These are phyloP conservation scores for Leptogaster cylindrica DNA, from an alignment of 2,888 invertebrate genomes.

Conservation along the genomic window DNA sequence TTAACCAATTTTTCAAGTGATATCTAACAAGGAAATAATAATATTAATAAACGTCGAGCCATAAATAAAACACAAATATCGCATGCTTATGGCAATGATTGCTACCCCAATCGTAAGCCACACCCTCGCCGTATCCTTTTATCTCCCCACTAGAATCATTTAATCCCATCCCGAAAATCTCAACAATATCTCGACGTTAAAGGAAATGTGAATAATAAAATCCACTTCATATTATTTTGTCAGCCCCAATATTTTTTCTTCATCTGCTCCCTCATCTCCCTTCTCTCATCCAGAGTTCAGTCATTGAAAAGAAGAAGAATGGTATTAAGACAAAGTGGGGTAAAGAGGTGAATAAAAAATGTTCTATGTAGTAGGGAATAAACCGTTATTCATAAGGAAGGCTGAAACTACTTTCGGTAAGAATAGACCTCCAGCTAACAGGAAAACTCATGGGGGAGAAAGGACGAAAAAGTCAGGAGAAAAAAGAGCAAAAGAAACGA, in stretches of 20 bases:
- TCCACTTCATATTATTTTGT: slow-evolving; percentile 20
- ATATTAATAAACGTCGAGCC: slow-evolving; percentile 34
- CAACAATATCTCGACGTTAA: slow-evolving; percentile 38
- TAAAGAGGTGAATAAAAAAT: not conserved
- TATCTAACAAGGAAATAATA: slow-evolving; percentile 37
- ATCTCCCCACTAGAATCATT: slow-evolving; percentile 9
- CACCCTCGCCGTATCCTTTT: not conserved
- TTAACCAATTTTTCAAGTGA: slow-evolving; percentile 31
- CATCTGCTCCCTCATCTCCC: not conserved
- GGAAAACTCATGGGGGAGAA: too few species aligned
- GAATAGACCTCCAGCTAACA: slow-evolving; percentile 48
- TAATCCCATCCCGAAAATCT: slow-evolving; percentile 39
- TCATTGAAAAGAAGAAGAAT: too few species aligned
- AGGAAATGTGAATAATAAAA: slow-evolving; percentile 39
- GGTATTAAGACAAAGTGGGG: slow-evolving; percentile 18
- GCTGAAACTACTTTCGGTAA: slow-evolving; percentile 50
- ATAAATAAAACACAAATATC: slow-evolving; percentile 34
- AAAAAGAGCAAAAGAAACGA: not conserved
- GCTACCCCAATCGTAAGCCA: slow-evolving; percentile 26
- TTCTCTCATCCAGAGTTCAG: too few species aligned
- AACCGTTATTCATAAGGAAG: slow-evolving; percentile 42
- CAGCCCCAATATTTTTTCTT: not conserved
- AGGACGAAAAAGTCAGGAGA: not conserved
- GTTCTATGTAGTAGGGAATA: too few species aligned
- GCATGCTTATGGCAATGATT: slow-evolving; percentile 1